phyloP scores from a whole-genome alignment of 2,888 invertebrate genomes.

The Parnassius glacialis region DNA sequence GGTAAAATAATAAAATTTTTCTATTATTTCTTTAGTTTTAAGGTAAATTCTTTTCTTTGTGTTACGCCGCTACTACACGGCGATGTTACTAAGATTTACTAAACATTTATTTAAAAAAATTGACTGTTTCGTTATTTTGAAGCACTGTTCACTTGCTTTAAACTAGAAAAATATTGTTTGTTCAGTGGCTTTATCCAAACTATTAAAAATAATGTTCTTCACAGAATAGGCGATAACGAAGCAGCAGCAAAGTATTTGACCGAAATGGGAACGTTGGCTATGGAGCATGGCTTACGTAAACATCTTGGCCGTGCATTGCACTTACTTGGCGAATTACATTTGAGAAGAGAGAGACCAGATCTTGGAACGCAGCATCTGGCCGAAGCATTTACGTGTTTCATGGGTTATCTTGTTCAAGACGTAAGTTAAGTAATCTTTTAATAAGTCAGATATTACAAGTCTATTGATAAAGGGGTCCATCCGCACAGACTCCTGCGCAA shows the following conservation, averaged over 20 bases:
- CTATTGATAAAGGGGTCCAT: no score
- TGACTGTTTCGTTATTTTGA: no score
- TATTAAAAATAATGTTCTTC: background rate
- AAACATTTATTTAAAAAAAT: no score
- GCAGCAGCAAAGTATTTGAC: conserved; percentile 60
- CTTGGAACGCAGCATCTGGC: conserved; percentile 67
- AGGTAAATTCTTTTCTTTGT: no score
- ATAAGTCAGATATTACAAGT: no score
- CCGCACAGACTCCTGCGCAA: no score
- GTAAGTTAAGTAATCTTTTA: conserved; percentile 31
- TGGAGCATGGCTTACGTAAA: conserved; percentile 56
- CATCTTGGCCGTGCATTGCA: conserved; percentile 68
- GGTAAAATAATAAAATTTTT: no score
- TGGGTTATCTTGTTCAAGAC: conserved; percentile 55
- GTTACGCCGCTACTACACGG: no score
- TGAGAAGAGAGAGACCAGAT: conserved; percentile 63
- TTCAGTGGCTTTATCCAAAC: no score
- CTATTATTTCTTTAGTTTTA: no score
- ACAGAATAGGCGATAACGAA: conserved; percentile 62
- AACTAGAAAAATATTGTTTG: background rate
- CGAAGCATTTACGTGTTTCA: conserved; percentile 70
- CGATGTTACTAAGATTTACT: no score
- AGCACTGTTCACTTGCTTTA: background rate
- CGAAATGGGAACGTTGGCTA: conserved; percentile 68
- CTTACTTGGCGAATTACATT: conserved; percentile 66